A percentile compares a stretch with the other conserved stretches of the same genome.
Evolutionary conservation across 2,113 vertebrate genomes (phyloP).

Genomic region (Rynchops niger): DNA sequence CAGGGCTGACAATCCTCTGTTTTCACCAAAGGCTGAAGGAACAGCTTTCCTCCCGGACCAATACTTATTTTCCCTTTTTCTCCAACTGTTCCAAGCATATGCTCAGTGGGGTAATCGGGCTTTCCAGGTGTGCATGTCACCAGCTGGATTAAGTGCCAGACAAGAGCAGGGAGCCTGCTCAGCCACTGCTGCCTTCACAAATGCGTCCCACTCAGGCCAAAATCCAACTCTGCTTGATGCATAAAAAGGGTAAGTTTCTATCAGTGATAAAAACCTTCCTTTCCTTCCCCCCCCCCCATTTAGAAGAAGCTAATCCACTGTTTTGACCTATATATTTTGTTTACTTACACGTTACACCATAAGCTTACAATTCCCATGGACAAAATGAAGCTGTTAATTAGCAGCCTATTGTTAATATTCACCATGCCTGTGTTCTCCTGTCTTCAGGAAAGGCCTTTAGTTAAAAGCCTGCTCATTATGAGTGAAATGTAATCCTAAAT

Average conservation of each 20-base stretch:
- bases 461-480: neutral
- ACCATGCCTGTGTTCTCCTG: neutral
- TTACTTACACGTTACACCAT: neutral
- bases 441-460: neutral
- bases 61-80: neutral
- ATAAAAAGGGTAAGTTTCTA: neutral
- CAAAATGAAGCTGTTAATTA: neutral
- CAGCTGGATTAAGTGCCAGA: neutral
- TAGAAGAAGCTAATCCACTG: neutral
- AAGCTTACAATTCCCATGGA: neutral
- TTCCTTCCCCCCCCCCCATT: neutral
- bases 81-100: neutral
- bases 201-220: neutral
- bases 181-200: neutral
- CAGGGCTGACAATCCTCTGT: neutral
- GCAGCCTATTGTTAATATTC: neutral
- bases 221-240: neutral
- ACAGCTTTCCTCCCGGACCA: neutral
- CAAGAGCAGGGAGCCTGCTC: neutral
- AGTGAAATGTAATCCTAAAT: neutral
- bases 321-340: neutral
- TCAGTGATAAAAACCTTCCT: neutral
- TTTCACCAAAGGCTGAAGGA: neutral
- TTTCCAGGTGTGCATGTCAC: neutral
- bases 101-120: fast-evolving